Evolutionary conservation across 2,797 vertebrate species (phyloP), one percentile per base, ranked within the genome.

Genomic region (Nyctalus aviator): DNA sequence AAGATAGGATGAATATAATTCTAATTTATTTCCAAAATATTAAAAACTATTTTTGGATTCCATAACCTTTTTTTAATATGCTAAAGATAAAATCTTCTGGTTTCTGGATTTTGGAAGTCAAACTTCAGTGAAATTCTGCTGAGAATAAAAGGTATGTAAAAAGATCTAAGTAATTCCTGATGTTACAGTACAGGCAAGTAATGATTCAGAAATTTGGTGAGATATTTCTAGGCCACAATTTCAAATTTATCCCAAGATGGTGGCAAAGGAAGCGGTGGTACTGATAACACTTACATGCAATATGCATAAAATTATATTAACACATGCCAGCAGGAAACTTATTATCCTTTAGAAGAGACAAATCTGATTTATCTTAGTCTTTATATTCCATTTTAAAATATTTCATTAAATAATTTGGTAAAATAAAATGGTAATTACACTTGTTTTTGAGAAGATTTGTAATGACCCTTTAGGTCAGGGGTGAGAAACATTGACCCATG

Each of bases 371-470:
- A 81, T 64, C 75, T 84, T 6, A 1, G 11, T 68, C 50, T 68
- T 55, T 77, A 64, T 75, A 59, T 32, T 76, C 72, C 83, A 12
- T 53, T 82, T 78, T 64, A 8, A 86, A 91, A 78, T 86, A 94
- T 32, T 77, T 90, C 84, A 83, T 37, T 78, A 85, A 88, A 20
- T 69, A 71, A 93, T 77, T 82, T 88, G 44, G n/a, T 87, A 90
- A 93, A 69, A 48, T 87, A 76, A 93, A 84, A 48, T 10, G 53
- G 3, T 37, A 82, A 59, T 78, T 86, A 72, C 6, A 41, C 2
- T 73, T 41, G n/a, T 59, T 87, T 94, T 83, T 75, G 3, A 91
- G 66, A 86, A 89, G 44, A 84, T 30, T 17, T 83, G 25, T 46
- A 85, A 93, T 44, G 14, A 86, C 8, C 6, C 15, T 41, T 81